Conservation (phyloP, 1,140 invertebrate genomes). For the Diorhabda carinulata region DNA sequence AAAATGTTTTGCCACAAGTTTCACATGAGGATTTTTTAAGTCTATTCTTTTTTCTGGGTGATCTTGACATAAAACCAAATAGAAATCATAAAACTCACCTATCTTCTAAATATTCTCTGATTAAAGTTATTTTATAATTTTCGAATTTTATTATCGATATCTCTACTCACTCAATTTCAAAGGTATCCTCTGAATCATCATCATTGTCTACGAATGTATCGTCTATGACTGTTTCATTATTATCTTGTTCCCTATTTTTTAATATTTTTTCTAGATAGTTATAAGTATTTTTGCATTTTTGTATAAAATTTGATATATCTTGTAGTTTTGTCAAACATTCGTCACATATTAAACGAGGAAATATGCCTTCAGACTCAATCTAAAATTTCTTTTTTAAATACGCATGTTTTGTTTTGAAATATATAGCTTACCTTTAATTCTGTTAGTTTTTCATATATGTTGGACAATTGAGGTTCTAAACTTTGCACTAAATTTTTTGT, state of each 20-base stretch:
- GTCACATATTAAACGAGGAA: background rate
- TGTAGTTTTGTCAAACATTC: slow-evolving; percentile 5
- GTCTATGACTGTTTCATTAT: background rate
- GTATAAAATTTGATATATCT: slow-evolving; percentile 7
- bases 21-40: slow-evolving; percentile 9
- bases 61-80: background rate
- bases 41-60: background rate
- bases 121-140: background rate
- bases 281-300: slow-evolving; percentile 4
- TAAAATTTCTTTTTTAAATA: background rate
- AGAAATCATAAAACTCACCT: background rate
- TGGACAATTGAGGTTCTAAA: background rate
- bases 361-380: background rate
- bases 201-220: background rate
- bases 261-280: slow-evolving; percentile 1
- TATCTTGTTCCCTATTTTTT: background rate
- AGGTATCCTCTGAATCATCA: background rate
- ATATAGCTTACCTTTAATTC: background rate
- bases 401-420: background rate
- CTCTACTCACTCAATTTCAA: too few relatives aligned
- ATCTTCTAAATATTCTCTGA: background rate
- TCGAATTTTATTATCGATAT: too few relatives aligned
- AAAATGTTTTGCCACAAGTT: slow-evolving; percentile 22
- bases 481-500: background rate
- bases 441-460: slow-evolving; percentile 3